Conservation (phyloP, 2,113 vertebrate genomes). For the Campylomormyrus tamandua region DNA sequence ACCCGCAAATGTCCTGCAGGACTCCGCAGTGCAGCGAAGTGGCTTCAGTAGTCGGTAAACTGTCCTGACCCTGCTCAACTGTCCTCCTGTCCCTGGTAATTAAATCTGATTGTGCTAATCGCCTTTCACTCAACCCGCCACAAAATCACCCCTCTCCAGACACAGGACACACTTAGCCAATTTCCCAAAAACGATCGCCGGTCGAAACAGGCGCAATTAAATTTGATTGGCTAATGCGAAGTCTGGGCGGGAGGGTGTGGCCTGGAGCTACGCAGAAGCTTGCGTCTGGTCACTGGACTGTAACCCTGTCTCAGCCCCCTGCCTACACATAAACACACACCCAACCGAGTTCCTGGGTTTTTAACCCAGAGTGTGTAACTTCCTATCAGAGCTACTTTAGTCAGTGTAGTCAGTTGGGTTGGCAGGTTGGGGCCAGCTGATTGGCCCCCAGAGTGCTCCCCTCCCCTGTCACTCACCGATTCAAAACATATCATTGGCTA, state of each 20-base stretch:
- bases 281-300: not conserved
- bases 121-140: slow-evolving; percentile 15
- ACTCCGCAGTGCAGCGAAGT: not conserved
- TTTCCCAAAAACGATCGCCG: not conserved
- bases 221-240: not conserved
- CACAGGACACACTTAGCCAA: not conserved
- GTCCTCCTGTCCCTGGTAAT: slow-evolving; percentile 4
- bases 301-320: not conserved
- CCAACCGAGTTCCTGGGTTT: not conserved
- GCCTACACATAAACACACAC: not conserved
- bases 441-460: not conserved
- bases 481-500: not conserved
- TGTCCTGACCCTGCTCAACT: not conserved
- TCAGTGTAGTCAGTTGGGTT: not conserved
- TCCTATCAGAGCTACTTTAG: not conserved
- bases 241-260: no score
- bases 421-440: not conserved
- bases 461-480: not conserved
- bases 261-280: not conserved
- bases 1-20: not conserved
- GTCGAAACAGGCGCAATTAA: not conserved
- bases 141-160: not conserved
- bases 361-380: not conserved
- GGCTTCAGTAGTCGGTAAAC: not conserved
- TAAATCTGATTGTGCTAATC: slow-evolving; percentile 15